phyloP scores from a whole-genome alignment of 1,140 invertebrate genomes.

The Drosophila obscura region DNA sequence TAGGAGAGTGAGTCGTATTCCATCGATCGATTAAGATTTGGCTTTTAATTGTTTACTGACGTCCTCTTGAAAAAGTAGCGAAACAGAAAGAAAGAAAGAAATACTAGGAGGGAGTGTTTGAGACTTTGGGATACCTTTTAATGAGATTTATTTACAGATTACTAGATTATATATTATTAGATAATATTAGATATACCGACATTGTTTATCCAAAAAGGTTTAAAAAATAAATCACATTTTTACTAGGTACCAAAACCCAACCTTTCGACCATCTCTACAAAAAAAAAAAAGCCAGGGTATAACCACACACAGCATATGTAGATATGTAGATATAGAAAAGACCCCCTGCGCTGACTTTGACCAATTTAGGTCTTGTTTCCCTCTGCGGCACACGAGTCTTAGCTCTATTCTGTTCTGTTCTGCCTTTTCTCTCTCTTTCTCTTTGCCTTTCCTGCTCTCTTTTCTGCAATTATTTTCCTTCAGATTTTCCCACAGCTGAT shows the following conservation, averaged over 20 bases:
- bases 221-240: too few relatives aligned
- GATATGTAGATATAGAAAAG: slow-evolving; percentile 16
- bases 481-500: slow-evolving; percentile 58
- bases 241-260: too few relatives aligned
- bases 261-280: too few relatives aligned
- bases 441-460: too few relatives aligned
- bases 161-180: too few relatives aligned
- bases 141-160: too few relatives aligned
- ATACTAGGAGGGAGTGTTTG: background rate
- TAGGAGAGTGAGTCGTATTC: too few relatives aligned
- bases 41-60: slow-evolving; percentile 46
- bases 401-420: slow-evolving; percentile 11
- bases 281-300: slow-evolving; percentile 8
- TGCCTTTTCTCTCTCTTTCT: slow-evolving; percentile 8
- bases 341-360: slow-evolving; percentile 49
- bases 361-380: slow-evolving; percentile 71
- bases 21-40: slow-evolving; percentile 33
- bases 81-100: background rate
- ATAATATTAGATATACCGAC: too few relatives aligned
- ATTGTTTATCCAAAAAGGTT: too few relatives aligned
- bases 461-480: too few relatives aligned
- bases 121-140: background rate
- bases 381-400: slow-evolving; percentile 41
- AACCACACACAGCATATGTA: too few relatives aligned
- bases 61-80: background rate